These are phyloP conservation scores for Callimorpha dominula DNA, from an alignment of 2,888 invertebrate genomes.

Conservation along the genomic window DNA sequence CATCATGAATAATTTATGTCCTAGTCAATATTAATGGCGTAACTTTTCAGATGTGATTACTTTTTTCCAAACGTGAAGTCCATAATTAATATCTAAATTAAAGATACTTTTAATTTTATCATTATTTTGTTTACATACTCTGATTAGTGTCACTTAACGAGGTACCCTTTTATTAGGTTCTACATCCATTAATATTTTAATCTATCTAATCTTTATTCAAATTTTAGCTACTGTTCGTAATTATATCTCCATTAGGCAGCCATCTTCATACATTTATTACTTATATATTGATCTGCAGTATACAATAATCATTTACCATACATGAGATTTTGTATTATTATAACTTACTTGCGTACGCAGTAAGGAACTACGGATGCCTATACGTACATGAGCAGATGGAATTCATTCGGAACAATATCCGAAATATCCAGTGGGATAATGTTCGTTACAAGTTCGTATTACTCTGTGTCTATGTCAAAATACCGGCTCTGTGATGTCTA, in stretches of 20 bases:
- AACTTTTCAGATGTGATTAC: constrained; percentile 67
- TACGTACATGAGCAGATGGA: constrained; percentile 47
- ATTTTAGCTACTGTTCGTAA: constrained; percentile 24
- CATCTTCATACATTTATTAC: constrained; percentile 34
- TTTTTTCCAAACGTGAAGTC: constrained; percentile 61
- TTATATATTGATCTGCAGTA: constrained; percentile 55
- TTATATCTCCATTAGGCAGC: constrained; percentile 31
- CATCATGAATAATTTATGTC: constrained; percentile 57
- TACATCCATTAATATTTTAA: constrained; percentile 39
- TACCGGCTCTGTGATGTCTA: constrained; percentile 63
- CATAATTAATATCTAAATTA: constrained; percentile 53
- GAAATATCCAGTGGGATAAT: constrained; percentile 46
- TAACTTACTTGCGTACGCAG: constrained; percentile 60
- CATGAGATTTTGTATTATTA: constrained; percentile 49
- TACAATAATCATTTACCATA: constrained; percentile 52
- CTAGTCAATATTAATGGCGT: constrained; percentile 61
- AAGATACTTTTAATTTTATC: constrained; percentile 34
- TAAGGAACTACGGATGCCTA: constrained; percentile 49
- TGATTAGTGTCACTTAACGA: constrained; percentile 28
- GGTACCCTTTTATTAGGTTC: constrained; percentile 29
- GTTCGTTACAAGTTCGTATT: constrained; percentile 42
- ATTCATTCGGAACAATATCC: constrained; percentile 37
- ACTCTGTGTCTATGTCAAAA: constrained; percentile 61
- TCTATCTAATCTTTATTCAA: constrained; percentile 28
- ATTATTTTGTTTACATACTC: constrained; percentile 39